Evolutionary conservation across 2,797 vertebrate genomes (phyloP).

Genomic region (Avahi laniger): DNA sequence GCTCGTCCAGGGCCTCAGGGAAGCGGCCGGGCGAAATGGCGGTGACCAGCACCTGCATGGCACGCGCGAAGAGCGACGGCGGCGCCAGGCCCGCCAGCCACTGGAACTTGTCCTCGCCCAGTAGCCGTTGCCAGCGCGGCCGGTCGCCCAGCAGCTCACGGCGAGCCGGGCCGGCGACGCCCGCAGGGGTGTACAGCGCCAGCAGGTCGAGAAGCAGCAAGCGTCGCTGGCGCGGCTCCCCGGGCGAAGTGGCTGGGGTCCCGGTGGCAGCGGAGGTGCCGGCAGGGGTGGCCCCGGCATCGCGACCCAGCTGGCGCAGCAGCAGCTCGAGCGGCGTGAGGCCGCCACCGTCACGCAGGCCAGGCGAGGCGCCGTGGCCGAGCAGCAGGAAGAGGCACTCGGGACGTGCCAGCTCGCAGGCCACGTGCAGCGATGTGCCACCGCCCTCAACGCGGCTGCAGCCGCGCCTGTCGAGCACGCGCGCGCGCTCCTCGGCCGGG

Average conservation of each 20-base stretch:
- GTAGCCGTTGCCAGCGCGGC: constrained; percentile 87
- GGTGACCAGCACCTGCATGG: constrained; percentile 91
- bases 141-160: constrained; percentile 85
- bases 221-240: constrained; percentile 80
- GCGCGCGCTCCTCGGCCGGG: constrained; percentile 64
- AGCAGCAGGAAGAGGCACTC: constrained; percentile 93
- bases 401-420: constrained; percentile 90
- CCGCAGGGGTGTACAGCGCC: constrained; percentile 89
- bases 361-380: constrained; percentile 89
- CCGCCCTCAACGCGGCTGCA: constrained; percentile 90
- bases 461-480: constrained; percentile 88
- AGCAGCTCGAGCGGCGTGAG: constrained; percentile 89
- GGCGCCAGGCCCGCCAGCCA: constrained; percentile 91
- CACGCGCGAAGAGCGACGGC: constrained; percentile 88
- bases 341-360: constrained; percentile 82
- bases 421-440: constrained; percentile 90
- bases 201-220: constrained; percentile 91
- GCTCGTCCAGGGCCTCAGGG: constrained; percentile 87
- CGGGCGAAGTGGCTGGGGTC: accelerated
- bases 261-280: neutral
- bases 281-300: neutral
- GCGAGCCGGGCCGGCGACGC: constrained; percentile 76
- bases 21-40: constrained; percentile 88
- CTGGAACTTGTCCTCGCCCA: constrained; percentile 89
- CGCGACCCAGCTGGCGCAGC: constrained; percentile 85